phyloP scores from a whole-genome alignment of 1,140 invertebrate species.

The Lasioglossum baleicum region DNA sequence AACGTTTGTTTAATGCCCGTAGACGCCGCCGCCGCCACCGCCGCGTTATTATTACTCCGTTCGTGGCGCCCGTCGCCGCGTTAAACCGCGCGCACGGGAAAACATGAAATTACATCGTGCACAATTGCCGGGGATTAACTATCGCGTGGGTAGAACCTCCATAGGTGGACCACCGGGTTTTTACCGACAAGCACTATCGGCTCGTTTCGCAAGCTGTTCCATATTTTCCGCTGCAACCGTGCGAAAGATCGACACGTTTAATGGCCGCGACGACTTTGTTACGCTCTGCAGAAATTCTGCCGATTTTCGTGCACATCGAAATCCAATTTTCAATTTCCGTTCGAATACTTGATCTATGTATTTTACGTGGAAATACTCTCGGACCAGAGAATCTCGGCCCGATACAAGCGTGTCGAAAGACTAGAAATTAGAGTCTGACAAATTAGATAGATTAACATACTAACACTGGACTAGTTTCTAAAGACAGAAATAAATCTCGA shows the following conservation, averaged over 20 bases:
- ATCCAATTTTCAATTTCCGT: no score
- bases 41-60: constrained; percentile 19
- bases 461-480: not conserved
- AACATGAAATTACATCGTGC: not conserved
- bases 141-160: not conserved
- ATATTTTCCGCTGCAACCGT: not conserved
- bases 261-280: not conserved
- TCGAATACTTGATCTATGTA: no score
- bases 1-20: constrained; percentile 28
- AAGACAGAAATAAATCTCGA: not conserved
- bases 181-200: not conserved
- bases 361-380: no score
- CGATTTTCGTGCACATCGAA: no score
- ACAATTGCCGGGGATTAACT: constrained; percentile 32
- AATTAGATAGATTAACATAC: not conserved
- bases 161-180: not conserved
- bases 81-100: not conserved
- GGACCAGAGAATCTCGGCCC: no score
- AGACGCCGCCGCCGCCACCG: not conserved
- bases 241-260: not conserved
- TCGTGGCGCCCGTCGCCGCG: not conserved
- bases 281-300: no score
- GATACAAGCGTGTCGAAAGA: no score
- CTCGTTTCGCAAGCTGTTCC: not conserved
- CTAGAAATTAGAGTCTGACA: not conserved